These are phyloP conservation scores for Alentia gelatinosa DNA, from an alignment of 2,888 invertebrate genomes.

Conservation along the genomic window DNA sequence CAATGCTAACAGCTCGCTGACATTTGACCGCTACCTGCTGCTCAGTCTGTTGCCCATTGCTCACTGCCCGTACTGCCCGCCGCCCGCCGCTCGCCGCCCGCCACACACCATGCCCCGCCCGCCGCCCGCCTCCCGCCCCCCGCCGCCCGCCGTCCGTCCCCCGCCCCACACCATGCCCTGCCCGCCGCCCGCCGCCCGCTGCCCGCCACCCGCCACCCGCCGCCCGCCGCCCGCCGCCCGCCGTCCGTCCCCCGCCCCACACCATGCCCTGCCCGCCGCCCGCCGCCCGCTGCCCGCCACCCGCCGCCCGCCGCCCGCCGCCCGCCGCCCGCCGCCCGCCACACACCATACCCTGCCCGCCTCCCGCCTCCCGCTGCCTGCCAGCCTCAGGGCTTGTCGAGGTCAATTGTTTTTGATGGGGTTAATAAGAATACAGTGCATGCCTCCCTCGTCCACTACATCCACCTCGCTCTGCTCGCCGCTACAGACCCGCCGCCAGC, in stretches of 20 bases:
- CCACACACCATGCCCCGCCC: neutral
- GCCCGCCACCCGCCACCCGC: too few species aligned
- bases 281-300: too few species aligned
- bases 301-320: neutral
- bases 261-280: too few species aligned
- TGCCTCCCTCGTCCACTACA: neutral
- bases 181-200: neutral
- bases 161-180: neutral
- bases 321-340: neutral
- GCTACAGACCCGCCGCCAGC: neutral
- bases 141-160: too few species aligned
- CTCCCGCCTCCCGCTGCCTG: neutral
- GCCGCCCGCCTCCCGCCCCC: too few species aligned
- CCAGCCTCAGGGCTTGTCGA: neutral
- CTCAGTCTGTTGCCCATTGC: too few species aligned
- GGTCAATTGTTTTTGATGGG: constrained; percentile 17
- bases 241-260: too few species aligned
- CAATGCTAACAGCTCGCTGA: too few species aligned
- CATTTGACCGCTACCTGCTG: too few species aligned
- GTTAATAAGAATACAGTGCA: constrained; percentile 16
- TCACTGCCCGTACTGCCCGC: too few species aligned
- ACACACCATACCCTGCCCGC: neutral
- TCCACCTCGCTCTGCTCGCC: neutral
- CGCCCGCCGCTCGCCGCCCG: too few species aligned
- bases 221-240: too few species aligned